A percentile compares a stretch with the other conserved stretches of the same genome.
Conservation (phyloP, 1,140 invertebrate species). For the Drosophila tristis region DNA sequence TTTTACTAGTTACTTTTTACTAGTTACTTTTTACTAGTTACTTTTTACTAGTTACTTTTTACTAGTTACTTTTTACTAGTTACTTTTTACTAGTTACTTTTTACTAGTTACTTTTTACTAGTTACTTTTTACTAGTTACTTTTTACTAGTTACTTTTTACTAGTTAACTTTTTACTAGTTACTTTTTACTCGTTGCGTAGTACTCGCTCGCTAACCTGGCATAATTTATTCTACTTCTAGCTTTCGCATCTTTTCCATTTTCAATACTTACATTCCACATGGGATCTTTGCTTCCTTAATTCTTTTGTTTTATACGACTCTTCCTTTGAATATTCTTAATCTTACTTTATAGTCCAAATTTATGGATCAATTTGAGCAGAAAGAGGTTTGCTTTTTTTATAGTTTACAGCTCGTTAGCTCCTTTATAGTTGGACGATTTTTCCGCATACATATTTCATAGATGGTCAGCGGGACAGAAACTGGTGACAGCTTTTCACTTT, state of each 20-base stretch:
- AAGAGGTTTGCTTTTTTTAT: conserved; percentile 56
- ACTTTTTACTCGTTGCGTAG: background rate
- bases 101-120: background rate
- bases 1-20: too few relatives aligned
- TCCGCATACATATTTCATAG: conserved; percentile 38
- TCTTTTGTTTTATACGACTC: background rate
- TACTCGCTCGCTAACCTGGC: too few relatives aligned
- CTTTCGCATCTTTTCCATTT: too few relatives aligned
- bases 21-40: too few relatives aligned
- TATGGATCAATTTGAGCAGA: conserved; percentile 23
- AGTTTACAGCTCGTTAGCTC: conserved; percentile 76
- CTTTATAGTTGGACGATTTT: conserved; percentile 69
- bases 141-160: too few relatives aligned
- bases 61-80: background rate
- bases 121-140: too few relatives aligned
- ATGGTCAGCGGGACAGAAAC: conserved; percentile 48
- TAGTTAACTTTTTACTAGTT: background rate
- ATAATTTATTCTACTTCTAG: too few relatives aligned
- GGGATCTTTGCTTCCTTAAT: background rate
- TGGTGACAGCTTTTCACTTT: conserved; percentile 77
- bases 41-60: background rate
- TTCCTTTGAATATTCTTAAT: conserved; percentile 8
- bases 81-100: too few relatives aligned
- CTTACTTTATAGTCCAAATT: conserved; percentile 2
- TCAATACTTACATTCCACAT: too few relatives aligned